Evolutionary conservation across 2,113 vertebrate genomes (phyloP).

Genomic region (Mormoops blainvillei): DNA sequence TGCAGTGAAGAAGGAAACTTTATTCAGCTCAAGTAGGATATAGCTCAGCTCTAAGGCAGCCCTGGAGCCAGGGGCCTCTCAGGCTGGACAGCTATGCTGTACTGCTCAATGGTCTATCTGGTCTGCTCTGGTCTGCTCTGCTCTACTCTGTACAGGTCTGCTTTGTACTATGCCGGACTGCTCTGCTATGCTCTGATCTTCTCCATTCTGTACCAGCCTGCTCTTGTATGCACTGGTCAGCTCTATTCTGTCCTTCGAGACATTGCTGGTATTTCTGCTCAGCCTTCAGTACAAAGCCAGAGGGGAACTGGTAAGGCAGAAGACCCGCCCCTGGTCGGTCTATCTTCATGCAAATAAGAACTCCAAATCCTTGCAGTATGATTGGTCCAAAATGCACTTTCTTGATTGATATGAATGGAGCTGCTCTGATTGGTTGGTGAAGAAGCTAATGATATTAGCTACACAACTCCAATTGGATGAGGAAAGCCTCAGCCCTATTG

Average conservation of each 20-base stretch:
- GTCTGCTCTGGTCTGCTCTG: neutral
- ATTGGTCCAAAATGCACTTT: neutral
- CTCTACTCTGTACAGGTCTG: neutral
- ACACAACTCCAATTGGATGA: neutral
- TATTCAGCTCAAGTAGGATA: neutral
- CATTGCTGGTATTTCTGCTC: neutral
- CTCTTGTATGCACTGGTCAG: neutral
- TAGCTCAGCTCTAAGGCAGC: neutral
- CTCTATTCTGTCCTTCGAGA: neutral
- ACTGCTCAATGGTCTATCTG: neutral
- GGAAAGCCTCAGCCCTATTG: neutral
- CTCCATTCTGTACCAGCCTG: neutral
- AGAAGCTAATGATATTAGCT: neutral
- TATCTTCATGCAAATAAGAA: neutral
- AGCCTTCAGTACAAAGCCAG: neutral
- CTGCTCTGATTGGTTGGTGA: neutral
- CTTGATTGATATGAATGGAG: neutral
- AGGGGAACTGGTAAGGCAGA: neutral
- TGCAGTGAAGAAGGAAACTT: neutral
- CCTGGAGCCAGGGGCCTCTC: neutral
- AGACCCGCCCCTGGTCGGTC: neutral
- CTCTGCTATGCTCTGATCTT: neutral
- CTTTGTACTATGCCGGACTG: neutral
- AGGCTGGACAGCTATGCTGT: neutral
- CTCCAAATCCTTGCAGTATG: neutral